Evolutionary conservation across 2,888 invertebrate species (phyloP), one percentile per base, ranked within the genome.

Genomic region (Ophonus ardosiacus): DNA sequence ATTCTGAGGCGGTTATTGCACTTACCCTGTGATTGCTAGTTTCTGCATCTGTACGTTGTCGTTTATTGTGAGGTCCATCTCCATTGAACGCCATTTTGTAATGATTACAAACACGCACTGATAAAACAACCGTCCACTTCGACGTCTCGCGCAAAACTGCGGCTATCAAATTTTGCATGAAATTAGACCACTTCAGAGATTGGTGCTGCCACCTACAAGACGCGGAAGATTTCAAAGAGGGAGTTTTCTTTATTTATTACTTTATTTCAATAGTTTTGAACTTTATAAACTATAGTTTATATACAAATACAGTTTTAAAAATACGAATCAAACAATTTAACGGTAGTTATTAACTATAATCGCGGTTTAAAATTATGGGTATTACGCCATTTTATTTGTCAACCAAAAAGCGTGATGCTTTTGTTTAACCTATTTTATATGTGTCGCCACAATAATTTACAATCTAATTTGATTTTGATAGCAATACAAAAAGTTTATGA

Each of bases 81-180:
- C 94, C 94, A 93, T 94, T 94, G 93, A 94, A 94, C 94, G 94
- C 94, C 94, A 94, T 94, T 91, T 92, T 94, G 93, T 91, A 93
- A 57, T 78, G 56, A 57, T 71, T 85, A 85, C 57, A 85, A 85
- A 85, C 80, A 85, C 68, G 68, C 85, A 85, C 85, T 85, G 85
- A 85, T 85, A 71, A 85, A 87, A 88, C 88, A 88, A 89, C 90
- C 88, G 86, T 87, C 88, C 89, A 88, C 88, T 87, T 86, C 88
- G 85, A 90, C 89, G 88, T 89, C 89, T 90, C 90, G 90, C 90
- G 90, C 90, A 90, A 88, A 90, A 91, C 91, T 91, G 89, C 57
- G 85, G 80, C 56, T 65, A 68, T 76, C 38, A 61, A 76, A 79
- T 61, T 13, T 84, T 24, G 76, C 78, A 71, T 57, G 24, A 68